Evolutionary conservation across 2,797 vertebrate genomes (phyloP), one percentile per base, ranked within the genome.

Genomic region (Acanthis flammea): DNA sequence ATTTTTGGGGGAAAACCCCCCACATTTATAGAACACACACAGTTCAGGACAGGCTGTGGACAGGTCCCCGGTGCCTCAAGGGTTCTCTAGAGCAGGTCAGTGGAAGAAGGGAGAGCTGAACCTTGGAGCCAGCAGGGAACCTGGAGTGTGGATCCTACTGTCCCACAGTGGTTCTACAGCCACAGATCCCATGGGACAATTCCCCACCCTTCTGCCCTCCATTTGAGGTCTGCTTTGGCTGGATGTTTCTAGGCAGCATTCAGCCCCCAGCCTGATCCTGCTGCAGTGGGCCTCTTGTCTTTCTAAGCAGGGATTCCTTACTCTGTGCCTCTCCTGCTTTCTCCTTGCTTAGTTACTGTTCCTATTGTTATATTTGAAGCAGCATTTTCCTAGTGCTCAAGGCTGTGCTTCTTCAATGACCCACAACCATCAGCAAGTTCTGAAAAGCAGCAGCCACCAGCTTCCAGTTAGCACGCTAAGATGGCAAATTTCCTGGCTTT

Each of bases 131-230:
- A 44, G 24, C 14, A 58, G n/a, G 44, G 6, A 82, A 24, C 10
- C 17, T 79, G 61, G 23, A 14, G 2, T 5, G 10, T 9, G 2
- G 4, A 8, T 67, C 10, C 35, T 14, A 44, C 47, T 1, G 0
- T 35, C 22, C 54, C 25, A 28, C 2, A 2, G 25, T 25, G 25
- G 6, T n/a, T 35, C 37, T 55, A 42, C 51, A 88, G 27, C 30
- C 37, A 31, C 19, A 30, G 21, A 22, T 33, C 4, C 27, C 0
- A 0, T 22, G 14, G 31, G 27, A 77, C 5, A 45, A 31, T 33
- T 84, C 50, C n/a, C 14, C 25, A 67, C 4, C 6, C 7, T 13
- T 53, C 31, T 83, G 31, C 9, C 8, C 7, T 66, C 12, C 1
- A 4, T 60, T 23, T 30, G 17, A 68, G 6, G 21, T 33, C 39